A percentile compares a stretch with the other conserved stretches of the same genome.
phyloP scores from a whole-genome alignment of 2,888 invertebrate species.

The Baccha elongata region DNA sequence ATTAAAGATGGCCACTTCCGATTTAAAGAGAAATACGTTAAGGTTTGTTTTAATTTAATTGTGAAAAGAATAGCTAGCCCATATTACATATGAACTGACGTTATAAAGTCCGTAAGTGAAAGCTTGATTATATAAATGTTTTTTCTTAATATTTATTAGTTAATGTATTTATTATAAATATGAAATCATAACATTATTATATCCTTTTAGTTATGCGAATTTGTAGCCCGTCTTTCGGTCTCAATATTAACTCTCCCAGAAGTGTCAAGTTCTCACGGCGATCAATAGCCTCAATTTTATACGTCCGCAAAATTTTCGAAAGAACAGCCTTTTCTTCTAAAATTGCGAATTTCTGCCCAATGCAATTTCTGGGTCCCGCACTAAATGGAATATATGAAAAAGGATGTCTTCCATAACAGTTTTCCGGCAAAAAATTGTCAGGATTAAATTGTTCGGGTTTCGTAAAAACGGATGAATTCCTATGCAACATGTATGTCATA shows the following conservation, averaged over 20 bases:
- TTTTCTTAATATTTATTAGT: too few relatives aligned
- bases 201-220: conserved; percentile 82
- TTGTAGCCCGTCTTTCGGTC: conserved; percentile 84
- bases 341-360: conserved; percentile 85
- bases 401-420: conserved; percentile 85
- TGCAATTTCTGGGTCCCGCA: conserved; percentile 86
- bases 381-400: conserved; percentile 88
- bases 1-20: too few relatives aligned
- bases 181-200: conserved; percentile 53
- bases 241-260: conserved; percentile 85
- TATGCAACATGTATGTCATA: conserved; percentile 86
- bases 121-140: too few relatives aligned
- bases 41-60: too few relatives aligned
- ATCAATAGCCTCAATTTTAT: conserved; percentile 84
- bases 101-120: too few relatives aligned
- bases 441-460: conserved; percentile 88
- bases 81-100: too few relatives aligned
- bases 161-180: too few relatives aligned
- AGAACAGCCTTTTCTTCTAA: conserved; percentile 85
- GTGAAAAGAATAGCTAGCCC: too few relatives aligned
- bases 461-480: conserved; percentile 86
- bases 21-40: too few relatives aligned
- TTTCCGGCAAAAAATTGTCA: conserved; percentile 88
- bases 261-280: conserved; percentile 84
- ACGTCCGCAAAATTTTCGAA: conserved; percentile 84